Evolutionary conservation across 2,888 invertebrate species (phyloP).

Genomic region (Agrochola lota): DNA sequence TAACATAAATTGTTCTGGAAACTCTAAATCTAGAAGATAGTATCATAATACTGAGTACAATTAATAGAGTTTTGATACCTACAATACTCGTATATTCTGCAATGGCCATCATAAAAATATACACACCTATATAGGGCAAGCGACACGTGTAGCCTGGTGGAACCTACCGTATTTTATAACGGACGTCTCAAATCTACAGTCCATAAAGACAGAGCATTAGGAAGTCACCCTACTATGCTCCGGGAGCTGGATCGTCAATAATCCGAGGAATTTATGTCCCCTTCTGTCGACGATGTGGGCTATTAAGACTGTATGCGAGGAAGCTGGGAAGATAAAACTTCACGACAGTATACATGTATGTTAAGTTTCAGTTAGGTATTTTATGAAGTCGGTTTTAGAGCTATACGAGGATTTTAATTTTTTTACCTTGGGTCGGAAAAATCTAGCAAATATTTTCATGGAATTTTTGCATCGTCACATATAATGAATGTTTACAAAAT

Average conservation of each 20-base stretch:
- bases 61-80: neutral
- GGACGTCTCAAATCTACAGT: constrained; percentile 12
- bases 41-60: neutral
- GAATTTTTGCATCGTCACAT: neutral
- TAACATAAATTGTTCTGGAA: neutral
- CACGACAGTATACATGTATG: constrained; percentile 11
- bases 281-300: constrained; percentile 44
- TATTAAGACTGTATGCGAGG: constrained; percentile 41
- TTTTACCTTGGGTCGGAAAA: neutral
- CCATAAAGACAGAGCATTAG: constrained; percentile 33
- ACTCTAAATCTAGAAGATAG: neutral
- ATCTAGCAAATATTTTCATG: neutral
- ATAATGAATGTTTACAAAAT: no score
- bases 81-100: neutral
- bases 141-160: constrained; percentile 5
- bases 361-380: constrained; percentile 1
- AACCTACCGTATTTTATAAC: constrained; percentile 18
- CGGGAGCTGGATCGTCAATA: constrained; percentile 61
- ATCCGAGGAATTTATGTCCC: constrained; percentile 63
- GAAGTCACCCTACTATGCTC: constrained; percentile 44
- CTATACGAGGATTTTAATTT: neutral
- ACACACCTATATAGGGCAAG: neutral
- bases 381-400: constrained; percentile 15
- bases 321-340: constrained; percentile 44
- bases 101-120: neutral